These are phyloP conservation scores for Oreochromis tanganicae DNA, from an alignment of 2,113 vertebrate genomes.

Conservation along the genomic window DNA sequence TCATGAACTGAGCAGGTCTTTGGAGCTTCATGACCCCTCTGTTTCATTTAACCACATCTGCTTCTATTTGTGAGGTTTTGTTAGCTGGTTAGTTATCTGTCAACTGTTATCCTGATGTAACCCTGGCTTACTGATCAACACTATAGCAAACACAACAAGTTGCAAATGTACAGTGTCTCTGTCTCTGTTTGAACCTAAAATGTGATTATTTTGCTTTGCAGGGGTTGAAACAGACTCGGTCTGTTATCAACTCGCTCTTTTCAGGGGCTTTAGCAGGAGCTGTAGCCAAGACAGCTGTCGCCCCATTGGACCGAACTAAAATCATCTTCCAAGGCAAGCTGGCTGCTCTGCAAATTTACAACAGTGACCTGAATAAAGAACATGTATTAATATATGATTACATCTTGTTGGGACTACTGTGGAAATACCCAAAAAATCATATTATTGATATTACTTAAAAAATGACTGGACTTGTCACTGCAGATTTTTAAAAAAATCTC, in stretches of 20 bases:
- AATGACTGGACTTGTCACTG: not conserved
- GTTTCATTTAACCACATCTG: not conserved
- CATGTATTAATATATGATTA: not conserved
- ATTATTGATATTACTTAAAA: not conserved
- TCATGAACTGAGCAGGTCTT: not conserved
- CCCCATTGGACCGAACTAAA: constrained; percentile 95
- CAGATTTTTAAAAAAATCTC: not conserved
- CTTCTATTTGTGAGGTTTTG: not conserved
- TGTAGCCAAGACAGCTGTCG: constrained; percentile 92
- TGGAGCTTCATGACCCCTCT: not conserved
- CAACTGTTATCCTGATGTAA: not conserved
- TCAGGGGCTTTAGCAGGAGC: constrained; percentile 92
- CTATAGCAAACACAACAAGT: not conserved
- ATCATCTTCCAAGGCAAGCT: constrained; percentile 96
- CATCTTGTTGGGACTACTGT: not conserved
- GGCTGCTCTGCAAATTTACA: not conserved
- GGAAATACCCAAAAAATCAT: not conserved
- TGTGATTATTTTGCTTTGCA: constrained; percentile 50
- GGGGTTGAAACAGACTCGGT: constrained; percentile 72
- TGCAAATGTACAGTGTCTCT: not conserved
- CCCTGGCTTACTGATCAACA: constrained; percentile 46
- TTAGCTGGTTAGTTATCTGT: not conserved
- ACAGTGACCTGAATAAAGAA: not conserved
- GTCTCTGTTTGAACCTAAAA: not conserved
- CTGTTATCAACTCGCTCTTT: constrained; percentile 83